Base-by-base conservation (phyloP, 2,888 invertebrate genomes). In the Leucoma salicis region DNA sequence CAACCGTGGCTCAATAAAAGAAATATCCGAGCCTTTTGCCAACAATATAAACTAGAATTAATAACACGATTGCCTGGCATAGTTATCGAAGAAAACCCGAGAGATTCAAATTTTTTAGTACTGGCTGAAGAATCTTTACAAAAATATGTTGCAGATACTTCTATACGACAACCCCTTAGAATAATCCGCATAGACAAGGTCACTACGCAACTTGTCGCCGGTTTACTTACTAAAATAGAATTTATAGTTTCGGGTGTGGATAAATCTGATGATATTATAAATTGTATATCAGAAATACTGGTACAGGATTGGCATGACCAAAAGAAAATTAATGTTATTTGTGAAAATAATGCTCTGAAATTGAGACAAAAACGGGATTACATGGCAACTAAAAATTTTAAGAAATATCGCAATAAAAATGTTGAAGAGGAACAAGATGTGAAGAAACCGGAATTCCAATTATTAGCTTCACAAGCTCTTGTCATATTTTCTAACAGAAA, bases 241-340 rank as follows among this genome's bases (percentile, higher is more conserved):
- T 46, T 41, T 29, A 24, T n/a, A 2, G 35, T 11, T 5, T 21
- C 18, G 11, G 14, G 10, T 2, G 8, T 2, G 8, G 14, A 29
- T 31, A 21, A 14, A 8, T 1, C 8, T 1, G 14, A 11, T 25
- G 6, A 5, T 11, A 15, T 25, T 15, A 27, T 39, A 18, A 29
- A 46, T 24, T 71, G 71, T 28, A 14, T 46, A 7, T 60, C 68
- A 2, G 16, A 59, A 1, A 41, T 74, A 31, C 63, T 47, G 54
- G 61, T 66, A 29, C 45, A 44, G 14, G 2, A 43, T 0, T 68
- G 67, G 72, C 11, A 49, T 0, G 44, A 60, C 0, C 39, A 36
- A 4, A 70, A 60, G 31, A 46, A 59, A 2, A 60, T 68, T 1
- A 37, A 33, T 3, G 62, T 71, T 0, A 16, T 35, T 24, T 71